Conservation (phyloP, 1,140 invertebrate genomes). For the Drosophila lini region DNA sequence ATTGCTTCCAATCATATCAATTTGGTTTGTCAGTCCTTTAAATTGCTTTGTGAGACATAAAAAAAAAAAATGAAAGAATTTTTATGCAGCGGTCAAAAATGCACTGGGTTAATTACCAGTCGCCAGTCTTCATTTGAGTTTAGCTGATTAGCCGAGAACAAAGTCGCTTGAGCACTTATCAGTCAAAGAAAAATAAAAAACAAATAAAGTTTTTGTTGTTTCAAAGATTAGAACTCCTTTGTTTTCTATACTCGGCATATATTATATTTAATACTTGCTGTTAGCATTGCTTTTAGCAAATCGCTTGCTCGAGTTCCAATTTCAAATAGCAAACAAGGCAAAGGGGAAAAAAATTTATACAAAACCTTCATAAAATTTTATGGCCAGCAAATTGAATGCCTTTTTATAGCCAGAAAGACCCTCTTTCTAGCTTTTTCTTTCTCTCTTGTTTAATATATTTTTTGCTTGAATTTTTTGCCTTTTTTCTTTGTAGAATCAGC, state of each 20-base stretch:
- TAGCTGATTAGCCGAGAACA: conserved; percentile 49
- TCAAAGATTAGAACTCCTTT: conserved; percentile 20
- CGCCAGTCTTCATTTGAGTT: conserved; percentile 58
- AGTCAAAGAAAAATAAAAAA: conserved; percentile 9
- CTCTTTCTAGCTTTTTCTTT: conserved; percentile 21
- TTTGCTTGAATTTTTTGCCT: conserved; percentile 9
- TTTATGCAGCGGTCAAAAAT: conserved; percentile 66
- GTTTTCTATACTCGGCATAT: conserved; percentile 1
- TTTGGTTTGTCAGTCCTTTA: conserved; percentile 63
- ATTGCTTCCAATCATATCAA: conserved; percentile 73
- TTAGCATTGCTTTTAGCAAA: conserved; percentile 11
- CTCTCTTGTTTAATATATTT: background rate
- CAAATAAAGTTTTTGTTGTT: background rate
- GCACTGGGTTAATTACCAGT: conserved; percentile 77
- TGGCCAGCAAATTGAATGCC: conserved; percentile 67
- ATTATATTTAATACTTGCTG: background rate
- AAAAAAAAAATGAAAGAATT: conserved; percentile 8
- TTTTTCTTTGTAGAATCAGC: conserved; percentile 50
- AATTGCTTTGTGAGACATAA: conserved; percentile 54
- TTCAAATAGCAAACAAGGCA: conserved; percentile 46
- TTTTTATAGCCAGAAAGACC: conserved; percentile 52
- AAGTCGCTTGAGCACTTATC: conserved; percentile 41
- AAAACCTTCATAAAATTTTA: conserved; percentile 66
- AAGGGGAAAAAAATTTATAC: conserved; percentile 16
- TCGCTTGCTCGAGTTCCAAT: conserved; percentile 28